These are phyloP conservation scores for Drosophila anomelani DNA, from an alignment of 2,888 invertebrate species.

Conservation along the genomic window DNA sequence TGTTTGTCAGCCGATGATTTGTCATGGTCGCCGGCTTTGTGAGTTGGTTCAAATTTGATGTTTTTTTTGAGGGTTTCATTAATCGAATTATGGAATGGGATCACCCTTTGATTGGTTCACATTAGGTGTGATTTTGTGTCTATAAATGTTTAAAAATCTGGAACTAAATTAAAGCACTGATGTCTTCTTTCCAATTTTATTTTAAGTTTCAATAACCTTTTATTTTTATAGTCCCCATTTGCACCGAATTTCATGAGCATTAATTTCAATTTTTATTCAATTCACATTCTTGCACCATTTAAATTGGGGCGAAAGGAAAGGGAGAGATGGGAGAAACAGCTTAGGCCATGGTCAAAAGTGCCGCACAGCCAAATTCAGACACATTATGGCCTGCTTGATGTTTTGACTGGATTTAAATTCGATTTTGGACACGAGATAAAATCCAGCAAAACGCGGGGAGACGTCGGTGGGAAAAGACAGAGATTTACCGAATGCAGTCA, in stretches of 20 bases:
- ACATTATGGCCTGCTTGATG: constrained; percentile 54
- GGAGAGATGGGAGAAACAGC: constrained; percentile 12
- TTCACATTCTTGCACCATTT: constrained; percentile 64
- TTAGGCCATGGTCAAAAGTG: constrained; percentile 31
- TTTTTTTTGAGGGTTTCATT: constrained; percentile 11
- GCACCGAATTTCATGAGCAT: constrained; percentile 14
- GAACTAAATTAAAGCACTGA: neutral
- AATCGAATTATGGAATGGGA: constrained; percentile 24
- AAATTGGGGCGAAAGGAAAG: constrained; percentile 26
- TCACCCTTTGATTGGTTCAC: constrained; percentile 18
- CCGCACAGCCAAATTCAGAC: constrained; percentile 25
- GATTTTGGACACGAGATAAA: constrained; percentile 75
- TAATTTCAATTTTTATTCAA: constrained; percentile 25
- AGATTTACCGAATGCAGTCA: constrained; percentile 42
- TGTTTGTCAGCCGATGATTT: constrained; percentile 40
- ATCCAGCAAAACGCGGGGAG: constrained; percentile 35
- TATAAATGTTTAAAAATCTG: neutral
- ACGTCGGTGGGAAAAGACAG: constrained; percentile 17
- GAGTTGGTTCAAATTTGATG: constrained; percentile 17
- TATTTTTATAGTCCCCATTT: constrained; percentile 9
- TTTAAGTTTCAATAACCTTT: neutral
- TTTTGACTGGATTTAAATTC: constrained; percentile 75
- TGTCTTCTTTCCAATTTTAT: neutral
- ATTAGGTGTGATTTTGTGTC: constrained; percentile 4
- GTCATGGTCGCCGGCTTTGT: constrained; percentile 21